Conservation (phyloP, 2,888 invertebrate genomes). For the Drosophila affinis region DNA sequence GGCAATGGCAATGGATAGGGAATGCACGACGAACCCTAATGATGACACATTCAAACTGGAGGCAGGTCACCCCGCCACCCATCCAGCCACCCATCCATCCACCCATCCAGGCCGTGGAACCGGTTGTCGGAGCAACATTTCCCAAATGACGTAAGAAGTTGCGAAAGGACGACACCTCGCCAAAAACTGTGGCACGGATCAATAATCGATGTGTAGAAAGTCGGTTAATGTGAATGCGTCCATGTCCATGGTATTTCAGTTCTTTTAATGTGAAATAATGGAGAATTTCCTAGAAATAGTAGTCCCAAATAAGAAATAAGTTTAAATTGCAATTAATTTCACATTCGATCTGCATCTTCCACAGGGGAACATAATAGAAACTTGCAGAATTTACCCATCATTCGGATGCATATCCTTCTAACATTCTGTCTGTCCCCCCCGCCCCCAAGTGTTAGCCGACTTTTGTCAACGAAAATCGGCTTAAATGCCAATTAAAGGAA, state of each 20-base stretch:
- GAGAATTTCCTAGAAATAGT: too few species aligned
- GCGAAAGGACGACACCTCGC: conserved; percentile 47
- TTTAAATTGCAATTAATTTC: too few species aligned
- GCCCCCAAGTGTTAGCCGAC: background rate
- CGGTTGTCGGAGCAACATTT: conserved; percentile 43
- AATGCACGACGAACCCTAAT: conserved; percentile 66
- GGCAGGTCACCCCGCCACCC: conserved; percentile 12
- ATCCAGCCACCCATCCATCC: conserved; percentile 10
- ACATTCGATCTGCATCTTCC: too few species aligned
- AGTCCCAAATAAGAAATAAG: too few species aligned
- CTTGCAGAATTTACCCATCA: too few species aligned
- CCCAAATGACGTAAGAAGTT: conserved; percentile 51
- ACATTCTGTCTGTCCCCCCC: background rate
- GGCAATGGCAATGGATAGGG: conserved; percentile 36
- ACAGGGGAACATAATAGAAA: too few species aligned
- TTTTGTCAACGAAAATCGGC: background rate
- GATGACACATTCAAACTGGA: conserved; percentile 62
- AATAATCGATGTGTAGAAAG: conserved; percentile 47
- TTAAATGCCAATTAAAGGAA: background rate
- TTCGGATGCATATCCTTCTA: background rate
- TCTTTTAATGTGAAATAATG: too few species aligned
- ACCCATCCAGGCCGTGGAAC: conserved; percentile 28
- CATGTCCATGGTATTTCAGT: background rate
- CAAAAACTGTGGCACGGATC: conserved; percentile 44
- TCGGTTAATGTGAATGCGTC: conserved; percentile 26